phyloP scores from a whole-genome alignment of 1,140 invertebrate genomes.

The Globodera ellingtonae region DNA sequence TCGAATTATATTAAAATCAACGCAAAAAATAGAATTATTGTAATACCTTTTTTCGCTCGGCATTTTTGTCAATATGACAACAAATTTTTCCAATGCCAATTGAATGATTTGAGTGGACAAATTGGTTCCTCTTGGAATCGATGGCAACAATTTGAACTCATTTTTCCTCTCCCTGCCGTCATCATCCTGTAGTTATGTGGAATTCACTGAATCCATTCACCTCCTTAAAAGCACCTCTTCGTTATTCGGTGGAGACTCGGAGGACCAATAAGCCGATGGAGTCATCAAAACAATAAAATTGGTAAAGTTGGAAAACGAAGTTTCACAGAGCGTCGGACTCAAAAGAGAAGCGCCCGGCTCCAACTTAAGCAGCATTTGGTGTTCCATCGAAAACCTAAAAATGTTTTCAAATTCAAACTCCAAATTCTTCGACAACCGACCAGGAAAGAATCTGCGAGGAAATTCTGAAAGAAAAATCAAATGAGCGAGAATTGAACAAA shows the following conservation, averaged over 20 bases:
- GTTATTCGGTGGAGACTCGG: not conserved
- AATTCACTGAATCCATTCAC: not conserved
- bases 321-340: constrained; percentile 23
- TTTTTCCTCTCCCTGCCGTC: not conserved
- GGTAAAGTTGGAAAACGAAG: constrained; percentile 27
- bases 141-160: constrained; percentile 24
- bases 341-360: constrained; percentile 21
- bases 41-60: constrained; percentile 13
- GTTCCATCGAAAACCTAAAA: constrained; percentile 24
- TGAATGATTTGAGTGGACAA: constrained; percentile 25
- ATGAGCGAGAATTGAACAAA: not conserved
- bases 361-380: constrained; percentile 26
- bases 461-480: constrained; percentile 18
- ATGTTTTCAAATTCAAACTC: not conserved
- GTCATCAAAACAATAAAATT: constrained; percentile 19
- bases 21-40: not conserved
- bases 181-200: not conserved
- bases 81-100: constrained; percentile 28
- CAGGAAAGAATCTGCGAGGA: constrained; percentile 26
- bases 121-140: constrained; percentile 4
- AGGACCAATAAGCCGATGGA: constrained; percentile 1
- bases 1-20: not conserved
- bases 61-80: constrained; percentile 36
- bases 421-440: not conserved
- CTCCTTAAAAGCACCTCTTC: not conserved